Percentiles rank a stretch among this genome's conserved stretches.
These are phyloP conservation scores for Chrysina gloriosa DNA, from an alignment of 2,888 invertebrate species.

Conservation along the genomic window DNA sequence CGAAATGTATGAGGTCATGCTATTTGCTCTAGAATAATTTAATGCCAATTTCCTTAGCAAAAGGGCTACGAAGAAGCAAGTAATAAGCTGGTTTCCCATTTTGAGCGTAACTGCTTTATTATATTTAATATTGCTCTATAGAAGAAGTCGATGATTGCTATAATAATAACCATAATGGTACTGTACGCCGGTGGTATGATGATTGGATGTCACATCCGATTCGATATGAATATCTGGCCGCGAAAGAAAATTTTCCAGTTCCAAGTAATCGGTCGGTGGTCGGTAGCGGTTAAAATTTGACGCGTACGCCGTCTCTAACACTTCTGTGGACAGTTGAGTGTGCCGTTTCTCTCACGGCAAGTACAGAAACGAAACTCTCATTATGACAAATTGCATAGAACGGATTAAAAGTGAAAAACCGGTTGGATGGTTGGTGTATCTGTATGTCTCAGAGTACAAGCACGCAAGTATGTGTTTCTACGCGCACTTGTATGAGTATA, in stretches of 20 bases:
- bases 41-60: background rate
- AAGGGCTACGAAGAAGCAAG: background rate
- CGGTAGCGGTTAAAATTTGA: background rate
- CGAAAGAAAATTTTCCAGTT: background rate
- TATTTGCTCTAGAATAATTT: background rate
- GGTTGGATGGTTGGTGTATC: conserved; percentile 29
- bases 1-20: no score
- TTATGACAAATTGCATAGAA: conserved; percentile 48
- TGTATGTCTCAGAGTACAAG: no score
- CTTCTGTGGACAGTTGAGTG: background rate
- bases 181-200: background rate
- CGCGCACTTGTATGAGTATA: conserved; percentile 31
- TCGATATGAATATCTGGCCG: background rate
- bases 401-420: conserved; percentile 43
- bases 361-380: conserved; percentile 31
- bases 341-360: background rate
- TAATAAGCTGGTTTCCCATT: background rate
- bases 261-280: background rate
- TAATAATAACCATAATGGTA: background rate
- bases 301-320: background rate
- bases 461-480: background rate
- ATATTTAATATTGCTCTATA: background rate
- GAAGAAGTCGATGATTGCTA: background rate
- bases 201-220: conserved; percentile 18
- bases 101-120: conserved; percentile 8